A percentile compares a stretch with the other conserved stretches of the same genome.
Evolutionary conservation across 30 jellyfish, hydroid and myxozoan species (phyloP).

Genomic region (Aurelia aurita complex sp. Pacific): DNA sequence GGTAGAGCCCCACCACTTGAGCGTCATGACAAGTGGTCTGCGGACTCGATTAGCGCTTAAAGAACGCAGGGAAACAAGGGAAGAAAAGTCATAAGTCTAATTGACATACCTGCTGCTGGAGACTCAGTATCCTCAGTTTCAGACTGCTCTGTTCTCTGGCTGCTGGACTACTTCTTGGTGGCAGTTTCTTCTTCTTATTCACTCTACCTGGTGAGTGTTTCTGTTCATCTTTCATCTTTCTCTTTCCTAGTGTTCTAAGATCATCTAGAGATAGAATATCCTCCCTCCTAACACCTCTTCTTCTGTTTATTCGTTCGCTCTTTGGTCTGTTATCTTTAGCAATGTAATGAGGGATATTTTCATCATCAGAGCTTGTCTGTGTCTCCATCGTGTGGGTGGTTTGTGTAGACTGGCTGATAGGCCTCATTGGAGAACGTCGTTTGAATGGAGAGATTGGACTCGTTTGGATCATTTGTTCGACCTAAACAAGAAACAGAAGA

Average conservation of each 20-base stretch:
- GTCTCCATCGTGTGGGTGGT: constrained; percentile 43
- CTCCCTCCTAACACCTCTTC: not conserved
- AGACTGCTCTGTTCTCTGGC: constrained; percentile 67
- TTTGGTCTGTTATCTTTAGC: not conserved
- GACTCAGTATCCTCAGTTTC: constrained; percentile 59
- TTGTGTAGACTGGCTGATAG: constrained; percentile 40
- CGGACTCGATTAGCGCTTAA: too few relatives aligned
- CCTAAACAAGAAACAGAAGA: not conserved
- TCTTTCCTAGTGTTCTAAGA: constrained; percentile 1
- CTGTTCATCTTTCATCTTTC: constrained; percentile 2
- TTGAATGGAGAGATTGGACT: constrained; percentile 61
- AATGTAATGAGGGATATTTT: constrained; percentile 6
- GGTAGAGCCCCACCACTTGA: too few relatives aligned
- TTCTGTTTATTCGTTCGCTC: not conserved
- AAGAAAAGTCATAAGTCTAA: too few relatives aligned
- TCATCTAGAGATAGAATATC: not conserved
- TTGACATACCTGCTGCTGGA: constrained; percentile 57
- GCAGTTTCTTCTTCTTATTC: constrained; percentile 16
- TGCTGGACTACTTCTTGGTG: constrained; percentile 56
- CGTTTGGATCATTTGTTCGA: constrained; percentile 61
- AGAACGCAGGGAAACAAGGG: too few relatives aligned
- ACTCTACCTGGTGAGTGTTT: constrained; percentile 23
- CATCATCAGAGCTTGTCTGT: constrained; percentile 45
- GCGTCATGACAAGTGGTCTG: too few relatives aligned
- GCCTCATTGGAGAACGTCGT: constrained; percentile 12